Evolutionary conservation across 2,888 invertebrate species (phyloP).

Genomic region (Drosophila borealis): DNA sequence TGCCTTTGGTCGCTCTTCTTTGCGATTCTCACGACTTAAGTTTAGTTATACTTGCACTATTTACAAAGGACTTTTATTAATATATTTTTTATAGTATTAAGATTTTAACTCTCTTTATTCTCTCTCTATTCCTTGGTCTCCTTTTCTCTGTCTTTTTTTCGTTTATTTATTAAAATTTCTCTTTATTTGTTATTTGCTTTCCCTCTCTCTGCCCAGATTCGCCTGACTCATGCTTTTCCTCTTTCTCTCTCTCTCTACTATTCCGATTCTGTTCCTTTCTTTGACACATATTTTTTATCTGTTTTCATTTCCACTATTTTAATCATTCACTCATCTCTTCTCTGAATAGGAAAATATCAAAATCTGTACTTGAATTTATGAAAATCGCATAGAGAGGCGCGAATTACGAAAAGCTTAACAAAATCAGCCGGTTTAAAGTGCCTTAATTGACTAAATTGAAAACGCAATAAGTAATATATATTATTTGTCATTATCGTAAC

Average conservation of each 20-base stretch:
- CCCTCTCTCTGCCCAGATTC: background rate
- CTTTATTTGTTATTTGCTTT: background rate
- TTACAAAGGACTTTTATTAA: no score
- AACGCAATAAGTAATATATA: background rate
- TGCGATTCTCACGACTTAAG: no score
- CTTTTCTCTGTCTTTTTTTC: background rate
- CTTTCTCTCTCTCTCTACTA: background rate
- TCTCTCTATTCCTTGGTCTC: no score
- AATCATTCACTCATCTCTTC: background rate
- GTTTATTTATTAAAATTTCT: background rate
- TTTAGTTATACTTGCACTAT: no score
- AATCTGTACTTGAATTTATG: background rate
- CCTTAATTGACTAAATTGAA: background rate
- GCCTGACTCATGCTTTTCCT: no score
- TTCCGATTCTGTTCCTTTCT: background rate
- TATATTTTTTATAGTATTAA: no score
- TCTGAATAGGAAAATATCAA: no score
- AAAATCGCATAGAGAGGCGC: conserved; percentile 1
- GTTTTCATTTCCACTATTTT: background rate
- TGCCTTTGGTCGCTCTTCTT: no score
- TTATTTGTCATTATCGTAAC: background rate
- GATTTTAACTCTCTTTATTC: no score
- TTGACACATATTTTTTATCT: no score
- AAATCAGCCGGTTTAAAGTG: background rate
- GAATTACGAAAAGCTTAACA: background rate